Evolutionary conservation across 2,797 vertebrate genomes (phyloP).

Genomic region (Manis javanica): DNA sequence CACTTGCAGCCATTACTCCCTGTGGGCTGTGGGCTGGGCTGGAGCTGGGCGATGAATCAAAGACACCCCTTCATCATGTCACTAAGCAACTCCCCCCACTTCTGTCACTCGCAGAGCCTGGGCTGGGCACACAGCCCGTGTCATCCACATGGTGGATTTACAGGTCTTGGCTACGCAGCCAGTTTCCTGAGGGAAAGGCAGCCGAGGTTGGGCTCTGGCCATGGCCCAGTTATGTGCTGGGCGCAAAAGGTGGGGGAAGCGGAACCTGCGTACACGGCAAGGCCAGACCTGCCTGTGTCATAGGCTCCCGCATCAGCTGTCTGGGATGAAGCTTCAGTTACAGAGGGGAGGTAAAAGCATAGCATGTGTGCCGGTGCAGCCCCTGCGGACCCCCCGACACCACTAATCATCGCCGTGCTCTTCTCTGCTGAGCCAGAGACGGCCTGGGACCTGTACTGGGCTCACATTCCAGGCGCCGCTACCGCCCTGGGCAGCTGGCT

Average conservation of each 20-base stretch:
- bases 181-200: slow-evolving; percentile 71
- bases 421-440: slow-evolving; percentile 6
- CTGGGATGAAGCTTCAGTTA: not conserved
- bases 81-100: slow-evolving; percentile 82
- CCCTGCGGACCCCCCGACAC: not conserved
- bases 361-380: not conserved
- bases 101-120: slow-evolving; percentile 45
- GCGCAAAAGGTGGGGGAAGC: slow-evolving; percentile 66
- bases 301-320: not conserved
- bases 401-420: not conserved
- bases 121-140: slow-evolving; percentile 78
- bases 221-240: slow-evolving; percentile 45
- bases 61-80: slow-evolving; percentile 75
- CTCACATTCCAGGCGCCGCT: not conserved
- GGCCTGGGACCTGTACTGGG: not conserved
- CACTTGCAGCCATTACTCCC: slow-evolving; percentile 70
- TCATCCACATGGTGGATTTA: slow-evolving; percentile 76
- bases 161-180: slow-evolving; percentile 63
- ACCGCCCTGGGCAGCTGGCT: slow-evolving; percentile 28
- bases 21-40: slow-evolving; percentile 66
- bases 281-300: slow-evolving; percentile 15
- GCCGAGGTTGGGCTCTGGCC: slow-evolving; percentile 59
- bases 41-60: slow-evolving; percentile 78
- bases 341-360: not conserved
- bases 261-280: not conserved